phyloP scores from a whole-genome alignment of 2,888 invertebrate genomes.

The Laothoe populi region DNA sequence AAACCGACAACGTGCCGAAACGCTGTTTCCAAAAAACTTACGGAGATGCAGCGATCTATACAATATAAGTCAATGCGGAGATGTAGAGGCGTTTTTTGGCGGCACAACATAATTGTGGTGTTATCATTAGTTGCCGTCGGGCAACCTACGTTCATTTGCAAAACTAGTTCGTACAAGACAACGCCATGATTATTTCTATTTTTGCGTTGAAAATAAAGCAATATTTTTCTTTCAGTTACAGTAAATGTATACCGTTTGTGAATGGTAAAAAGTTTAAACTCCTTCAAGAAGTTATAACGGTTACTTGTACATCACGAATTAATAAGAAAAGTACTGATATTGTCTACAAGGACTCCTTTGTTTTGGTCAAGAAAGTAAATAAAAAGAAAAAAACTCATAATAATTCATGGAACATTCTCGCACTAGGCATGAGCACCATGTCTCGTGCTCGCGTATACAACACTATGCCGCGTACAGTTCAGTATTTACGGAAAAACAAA shows the following conservation, averaged over 20 bases:
- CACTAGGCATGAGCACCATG: conserved; percentile 93
- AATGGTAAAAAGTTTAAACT: conserved; percentile 45
- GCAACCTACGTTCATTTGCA: too few relatives aligned
- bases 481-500: conserved; percentile 86
- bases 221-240: conserved; percentile 46
- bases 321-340: conserved; percentile 30
- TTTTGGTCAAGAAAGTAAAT: conserved; percentile 49
- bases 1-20: too few relatives aligned
- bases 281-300: conserved; percentile 54
- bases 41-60: too few relatives aligned
- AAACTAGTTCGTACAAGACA: too few relatives aligned
- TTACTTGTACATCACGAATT: conserved; percentile 45
- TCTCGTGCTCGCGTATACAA: conserved; percentile 90
- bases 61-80: too few relatives aligned
- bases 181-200: too few relatives aligned
- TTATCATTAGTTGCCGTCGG: too few relatives aligned
- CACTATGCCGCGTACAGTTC: conserved; percentile 89
- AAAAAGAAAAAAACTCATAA: conserved; percentile 19
- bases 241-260: conserved; percentile 49
- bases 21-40: too few relatives aligned
- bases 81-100: too few relatives aligned
- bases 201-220: background rate
- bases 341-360: conserved; percentile 43
- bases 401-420: conserved; percentile 83
- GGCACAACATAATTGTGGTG: too few relatives aligned